Conservation (phyloP, 2,888 invertebrate species). For the Smittia sp. region DNA sequence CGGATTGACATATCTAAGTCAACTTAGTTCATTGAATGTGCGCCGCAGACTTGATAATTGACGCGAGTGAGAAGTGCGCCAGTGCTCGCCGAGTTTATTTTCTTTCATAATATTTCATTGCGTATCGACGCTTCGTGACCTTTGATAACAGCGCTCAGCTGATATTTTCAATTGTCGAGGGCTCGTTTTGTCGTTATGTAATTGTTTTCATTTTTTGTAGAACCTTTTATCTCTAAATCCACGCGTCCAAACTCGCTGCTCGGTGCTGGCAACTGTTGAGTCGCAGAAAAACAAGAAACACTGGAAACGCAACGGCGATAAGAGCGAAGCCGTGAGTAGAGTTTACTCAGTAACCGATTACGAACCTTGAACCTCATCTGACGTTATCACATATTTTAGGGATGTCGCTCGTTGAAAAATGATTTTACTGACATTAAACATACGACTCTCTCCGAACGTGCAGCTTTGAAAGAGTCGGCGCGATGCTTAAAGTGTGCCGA, state of each 20-base stretch:
- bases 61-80: too few relatives aligned
- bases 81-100: too few relatives aligned
- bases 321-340: slow-evolving; percentile 74
- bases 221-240: slow-evolving; percentile 85
- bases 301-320: slow-evolving; percentile 91
- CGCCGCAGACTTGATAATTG: too few relatives aligned
- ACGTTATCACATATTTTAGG: slow-evolving; percentile 53
- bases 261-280: slow-evolving; percentile 74
- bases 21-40: too few relatives aligned
- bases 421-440: slow-evolving; percentile 98
- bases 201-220: slow-evolving; percentile 58
- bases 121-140: too few relatives aligned
- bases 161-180: too few relatives aligned
- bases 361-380: not conserved
- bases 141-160: too few relatives aligned
- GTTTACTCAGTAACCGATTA: not conserved
- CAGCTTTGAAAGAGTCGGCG: slow-evolving; percentile 84
- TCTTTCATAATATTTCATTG: too few relatives aligned
- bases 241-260: slow-evolving; percentile 70
- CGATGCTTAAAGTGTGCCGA: slow-evolving; percentile 91
- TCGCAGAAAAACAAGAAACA: slow-evolving; percentile 87
- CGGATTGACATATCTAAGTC: too few relatives aligned
- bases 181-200: not conserved
- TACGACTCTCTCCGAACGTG: slow-evolving; percentile 93
- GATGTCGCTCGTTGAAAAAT: slow-evolving; percentile 68